Base-by-base conservation (phyloP, 2,113 vertebrate genomes). In the Pycnonotus jocosus region DNA sequence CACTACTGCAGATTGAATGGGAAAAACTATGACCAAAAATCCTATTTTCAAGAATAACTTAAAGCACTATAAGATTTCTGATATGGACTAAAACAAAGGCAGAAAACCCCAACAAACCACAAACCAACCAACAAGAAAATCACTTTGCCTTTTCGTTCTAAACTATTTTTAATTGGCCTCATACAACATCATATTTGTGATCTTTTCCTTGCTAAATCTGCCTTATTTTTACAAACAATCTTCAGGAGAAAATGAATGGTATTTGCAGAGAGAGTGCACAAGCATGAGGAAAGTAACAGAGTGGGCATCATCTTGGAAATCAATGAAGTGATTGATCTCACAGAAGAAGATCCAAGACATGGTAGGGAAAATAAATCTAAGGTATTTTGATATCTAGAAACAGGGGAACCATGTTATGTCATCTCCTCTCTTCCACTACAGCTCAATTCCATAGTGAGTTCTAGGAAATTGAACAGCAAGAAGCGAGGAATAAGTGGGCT, bases 1-100 rank as follows among this genome's bases (percentile, higher is more conserved):
- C 0, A 0, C 5, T 50, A n/a, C 22, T 38, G 14, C 30, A 94
- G 15, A 53, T 6, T 42, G 58, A 80, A 69, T 35, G 33, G 40
- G 24, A 62, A 92, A 80, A 93, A 57, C 3, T 2, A 68, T 38
- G 40, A 53, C 10, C 23, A 87, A 64, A 89, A 70, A 27, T 45
- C 4, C 10, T 14, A 15, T 48, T 82, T 82, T 81, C 22, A 85
- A 57, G 65, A 87, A 51, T 37, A 89, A 84, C 11, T 80, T 50
- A 70, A 57, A 42, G 7, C 37, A 50, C 62, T 83, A 1, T 33
- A 88, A 62, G 45, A 61, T 28, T 92, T 88, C 33, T 92, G 27
- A 65, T 13, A 15, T 9, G 12, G 31, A 72, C n/a, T 56, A 19
- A 64, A 79, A 58, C 23, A 57, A 91, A 44, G 62, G 58, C 54